Evolutionary conservation across 1,140 invertebrate species (phyloP), one percentile per base, ranked within the genome.

Genomic region (Spodoptera litura): DNA sequence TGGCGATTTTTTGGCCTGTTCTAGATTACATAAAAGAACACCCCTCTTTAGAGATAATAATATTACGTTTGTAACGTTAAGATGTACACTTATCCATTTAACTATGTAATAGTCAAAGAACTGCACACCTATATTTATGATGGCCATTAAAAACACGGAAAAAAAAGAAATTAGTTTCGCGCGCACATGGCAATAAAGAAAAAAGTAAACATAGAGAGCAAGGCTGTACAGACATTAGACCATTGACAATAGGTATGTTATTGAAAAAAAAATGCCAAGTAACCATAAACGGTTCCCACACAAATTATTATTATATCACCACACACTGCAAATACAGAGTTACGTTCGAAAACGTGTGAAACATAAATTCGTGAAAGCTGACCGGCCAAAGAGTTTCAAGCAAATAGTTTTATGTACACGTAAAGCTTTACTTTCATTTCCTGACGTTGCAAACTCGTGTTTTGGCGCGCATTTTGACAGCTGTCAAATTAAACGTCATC

Each of bases 291-390:
- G 49, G 73, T 75, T 77, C 62, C 61, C 74, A 66, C 74, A 56
- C 61, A 77, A 72, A 56, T 72, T 56, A 66, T 58, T 77, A 77
- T 77, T 77, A 77, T 77, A 77, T 68, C 74, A 77, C 62, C 15
- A 27, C n/a, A 31, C 62, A 76, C 74, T 38, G 74, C 52, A 77
- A 77, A 77, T 71, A 72, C 58, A 71, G 44, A 53, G 12, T 79
- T 75, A 80, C 62, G 62, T 83, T 81, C 76, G 78, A 83, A 85
- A 83, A 85, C 84, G 84, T 85, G 84, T 85, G 84, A 85, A 85
- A 82, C 81, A 80, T 79, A 85, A 80, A 85, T 75, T 79, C 71
- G 78, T 79, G 82, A 83, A 83, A 83, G 82, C 78, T 61, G 79
- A 56, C 68, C 79, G 13, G 58, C 51, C 55, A 72, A 61, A 56